These are phyloP conservation scores for Microplitis manilae DNA, from an alignment of 2,888 invertebrate species.

Conservation along the genomic window DNA sequence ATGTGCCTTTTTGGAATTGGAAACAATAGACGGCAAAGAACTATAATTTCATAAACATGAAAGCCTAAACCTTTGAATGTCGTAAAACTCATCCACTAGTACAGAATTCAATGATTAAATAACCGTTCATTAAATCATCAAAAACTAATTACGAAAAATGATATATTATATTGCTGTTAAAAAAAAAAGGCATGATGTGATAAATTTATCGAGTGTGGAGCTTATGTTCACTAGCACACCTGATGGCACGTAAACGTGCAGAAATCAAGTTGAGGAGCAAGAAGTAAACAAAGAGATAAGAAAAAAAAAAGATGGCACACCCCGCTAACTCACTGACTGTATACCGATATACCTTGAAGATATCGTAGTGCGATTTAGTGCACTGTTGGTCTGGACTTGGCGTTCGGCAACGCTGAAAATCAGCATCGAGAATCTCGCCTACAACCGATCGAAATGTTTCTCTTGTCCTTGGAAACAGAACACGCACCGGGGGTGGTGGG, in stretches of 20 bases:
- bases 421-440: conserved; percentile 67
- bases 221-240: conserved; percentile 9
- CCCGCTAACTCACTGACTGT: conserved; percentile 69
- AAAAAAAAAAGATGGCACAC: conserved; percentile 59
- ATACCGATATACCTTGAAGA: conserved; percentile 68
- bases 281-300: conserved; percentile 26
- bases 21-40: too few species aligned
- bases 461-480: conserved; percentile 68
- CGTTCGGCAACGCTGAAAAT: conserved; percentile 55
- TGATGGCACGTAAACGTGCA: conserved; percentile 4
- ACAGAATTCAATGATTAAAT: too few species aligned
- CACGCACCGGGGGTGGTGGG: conserved; percentile 53
- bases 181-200: neutral
- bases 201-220: neutral
- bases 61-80: too few species aligned
- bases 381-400: conserved; percentile 57
- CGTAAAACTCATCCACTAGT: too few species aligned
- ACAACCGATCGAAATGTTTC: conserved; percentile 69
- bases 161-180: neutral
- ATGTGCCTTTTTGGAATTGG: too few species aligned
- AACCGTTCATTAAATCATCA: neutral
- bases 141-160: neutral
- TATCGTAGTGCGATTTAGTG: conserved; percentile 70
- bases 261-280: neutral
- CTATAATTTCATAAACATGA: too few species aligned